Evolutionary conservation across 2,797 vertebrate species (phyloP).

Genomic region (Halcyon leucocephala): DNA sequence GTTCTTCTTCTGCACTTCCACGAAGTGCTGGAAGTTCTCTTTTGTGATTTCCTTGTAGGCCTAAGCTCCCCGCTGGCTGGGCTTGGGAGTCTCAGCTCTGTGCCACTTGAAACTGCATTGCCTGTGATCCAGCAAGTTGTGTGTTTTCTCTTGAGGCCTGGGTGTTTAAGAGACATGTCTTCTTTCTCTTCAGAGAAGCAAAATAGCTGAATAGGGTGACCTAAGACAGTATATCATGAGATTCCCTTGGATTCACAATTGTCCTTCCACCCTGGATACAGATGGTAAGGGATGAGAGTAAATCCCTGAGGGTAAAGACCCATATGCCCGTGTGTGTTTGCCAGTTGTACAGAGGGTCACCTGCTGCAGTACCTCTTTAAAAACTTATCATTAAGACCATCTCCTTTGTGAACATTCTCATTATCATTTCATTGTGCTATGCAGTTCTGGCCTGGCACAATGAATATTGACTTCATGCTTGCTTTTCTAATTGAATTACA

Average conservation of each 20-base stretch:
- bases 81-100: not conserved
- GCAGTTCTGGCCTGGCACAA: constrained; percentile 54
- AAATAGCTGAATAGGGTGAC: not conserved
- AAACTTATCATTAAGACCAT: constrained; percentile 69
- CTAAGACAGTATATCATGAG: constrained; percentile 8
- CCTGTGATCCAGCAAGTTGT: not conserved
- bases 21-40: not conserved
- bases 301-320: constrained; percentile 62
- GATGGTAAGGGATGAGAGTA: constrained; percentile 66
- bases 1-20: not conserved
- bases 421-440: constrained; percentile 82
- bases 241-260: constrained; percentile 67
- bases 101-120: not conserved
- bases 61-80: not conserved
- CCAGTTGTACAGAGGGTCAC: constrained; percentile 61
- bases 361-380: constrained; percentile 72
- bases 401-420: constrained; percentile 78
- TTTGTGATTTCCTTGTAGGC: not conserved
- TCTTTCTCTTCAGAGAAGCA: constrained; percentile 15
- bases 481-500: constrained; percentile 86
- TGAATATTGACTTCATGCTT: constrained; percentile 85
- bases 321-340: constrained; percentile 59
- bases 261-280: constrained; percentile 69
- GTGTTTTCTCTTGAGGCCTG: not conserved
- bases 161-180: constrained; percentile 43